phyloP scores from a whole-genome alignment of 2,797 vertebrate genomes.

The Lophotriccus pileatus region DNA sequence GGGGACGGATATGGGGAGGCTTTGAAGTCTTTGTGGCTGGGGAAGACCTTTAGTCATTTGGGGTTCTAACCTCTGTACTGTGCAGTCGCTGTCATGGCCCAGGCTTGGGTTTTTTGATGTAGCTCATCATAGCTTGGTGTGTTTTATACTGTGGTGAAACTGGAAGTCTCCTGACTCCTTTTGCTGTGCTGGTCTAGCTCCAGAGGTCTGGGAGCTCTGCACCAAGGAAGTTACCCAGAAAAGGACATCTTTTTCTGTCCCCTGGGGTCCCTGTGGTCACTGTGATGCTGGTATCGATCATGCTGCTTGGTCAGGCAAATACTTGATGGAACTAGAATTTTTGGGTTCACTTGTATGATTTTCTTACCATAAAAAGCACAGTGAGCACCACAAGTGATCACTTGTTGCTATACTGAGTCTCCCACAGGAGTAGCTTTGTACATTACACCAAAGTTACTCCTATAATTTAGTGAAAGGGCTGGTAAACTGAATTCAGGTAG shows the following conservation, averaged over 20 bases:
- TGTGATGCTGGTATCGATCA: not conserved
- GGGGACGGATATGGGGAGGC: not conserved
- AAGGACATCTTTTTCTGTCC: not conserved
- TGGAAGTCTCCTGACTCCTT: not conserved
- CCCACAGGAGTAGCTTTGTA: not conserved
- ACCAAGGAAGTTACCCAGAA: not conserved
- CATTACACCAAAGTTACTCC: not conserved
- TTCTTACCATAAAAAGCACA: not conserved
- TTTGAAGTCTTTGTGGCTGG: not conserved
- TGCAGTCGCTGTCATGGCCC: not conserved
- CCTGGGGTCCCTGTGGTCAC: not conserved
- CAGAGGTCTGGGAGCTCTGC: not conserved
- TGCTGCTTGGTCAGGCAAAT: not conserved
- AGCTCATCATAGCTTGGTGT: not conserved
- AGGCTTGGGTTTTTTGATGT: not conserved
- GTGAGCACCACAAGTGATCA: rapidly evolving
- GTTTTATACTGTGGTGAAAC: not conserved
- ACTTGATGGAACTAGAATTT: not conserved
- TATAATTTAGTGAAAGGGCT: not conserved
- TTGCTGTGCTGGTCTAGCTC: not conserved
- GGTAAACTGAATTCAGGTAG: not conserved
- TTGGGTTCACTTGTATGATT: not conserved
- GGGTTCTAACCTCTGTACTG: not conserved
- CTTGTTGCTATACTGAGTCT: not conserved
- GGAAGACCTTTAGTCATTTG: not conserved